Conservation (phyloP, 2,888 invertebrate genomes). For the Hypercompe scribonia region DNA sequence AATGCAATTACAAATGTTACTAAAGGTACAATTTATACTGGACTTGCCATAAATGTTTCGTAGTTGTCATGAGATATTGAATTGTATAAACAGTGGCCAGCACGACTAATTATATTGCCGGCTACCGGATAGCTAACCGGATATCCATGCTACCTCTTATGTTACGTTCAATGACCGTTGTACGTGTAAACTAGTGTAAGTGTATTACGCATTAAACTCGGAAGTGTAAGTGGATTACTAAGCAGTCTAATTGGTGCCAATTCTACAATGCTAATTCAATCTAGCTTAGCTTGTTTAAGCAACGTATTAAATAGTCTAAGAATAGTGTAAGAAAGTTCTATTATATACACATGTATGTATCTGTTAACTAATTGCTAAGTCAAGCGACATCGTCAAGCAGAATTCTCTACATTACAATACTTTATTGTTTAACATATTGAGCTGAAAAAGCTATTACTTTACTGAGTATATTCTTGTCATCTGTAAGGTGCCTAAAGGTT, state of each 20-base stretch:
- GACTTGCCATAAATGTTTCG: not conserved
- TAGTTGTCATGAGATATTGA: not conserved
- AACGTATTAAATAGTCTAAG: conserved; percentile 24
- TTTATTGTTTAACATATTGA: not conserved
- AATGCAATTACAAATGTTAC: not conserved
- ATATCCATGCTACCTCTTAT: conserved; percentile 1
- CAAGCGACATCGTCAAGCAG: not conserved
- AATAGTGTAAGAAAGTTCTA: not conserved
- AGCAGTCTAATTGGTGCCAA: conserved; percentile 41
- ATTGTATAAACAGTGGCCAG: not conserved
- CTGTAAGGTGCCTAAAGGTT: not conserved
- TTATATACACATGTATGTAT: not conserved
- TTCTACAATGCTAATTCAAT: conserved; percentile 32
- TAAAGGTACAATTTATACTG: not conserved
- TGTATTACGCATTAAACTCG: conserved; percentile 36
- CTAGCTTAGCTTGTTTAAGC: conserved; percentile 32
- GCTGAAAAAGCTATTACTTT: no score
- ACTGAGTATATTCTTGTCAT: not conserved
- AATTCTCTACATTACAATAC: not conserved
- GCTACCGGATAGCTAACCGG: conserved; percentile 1
- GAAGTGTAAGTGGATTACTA: conserved; percentile 40
- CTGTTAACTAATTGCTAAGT: not conserved
- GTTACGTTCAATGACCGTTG: conserved; percentile 53
- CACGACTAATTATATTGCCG: not conserved
- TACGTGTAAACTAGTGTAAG: conserved; percentile 23